These are phyloP conservation scores for Melieria crassipennis DNA, from an alignment of 2,888 invertebrate genomes.

Conservation along the genomic window DNA sequence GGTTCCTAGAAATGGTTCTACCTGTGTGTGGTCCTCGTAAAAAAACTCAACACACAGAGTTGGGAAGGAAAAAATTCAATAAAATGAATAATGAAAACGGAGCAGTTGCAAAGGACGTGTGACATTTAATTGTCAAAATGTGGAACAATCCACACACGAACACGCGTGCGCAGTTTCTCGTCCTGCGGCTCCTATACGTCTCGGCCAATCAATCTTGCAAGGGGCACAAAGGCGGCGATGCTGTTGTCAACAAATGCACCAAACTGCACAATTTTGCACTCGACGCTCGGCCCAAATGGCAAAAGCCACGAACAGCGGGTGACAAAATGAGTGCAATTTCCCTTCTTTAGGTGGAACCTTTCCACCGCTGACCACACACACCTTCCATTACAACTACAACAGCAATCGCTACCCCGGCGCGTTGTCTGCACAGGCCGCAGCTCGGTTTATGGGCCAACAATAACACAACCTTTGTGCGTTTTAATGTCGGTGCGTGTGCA, in stretches of 20 bases:
- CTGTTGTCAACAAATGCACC: slow-evolving; percentile 33
- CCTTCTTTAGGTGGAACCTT: no score
- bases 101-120: slow-evolving; percentile 13
- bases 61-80: not conserved
- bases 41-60: no score
- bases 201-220: slow-evolving; percentile 34
- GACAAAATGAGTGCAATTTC: no score
- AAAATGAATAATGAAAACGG: not conserved
- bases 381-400: not conserved
- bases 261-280: no score
- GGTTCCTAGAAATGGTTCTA: no score
- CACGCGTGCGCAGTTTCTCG: not conserved
- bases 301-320: no score
- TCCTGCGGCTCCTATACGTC: slow-evolving; percentile 36
- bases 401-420: not conserved
- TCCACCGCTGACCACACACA: slow-evolving; percentile 20
- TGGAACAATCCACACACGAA: slow-evolving; percentile 26
- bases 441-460: not conserved
- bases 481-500: slow-evolving; percentile 7
- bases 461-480: slow-evolving; percentile 1
- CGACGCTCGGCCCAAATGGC: not conserved
- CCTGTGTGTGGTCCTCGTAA: no score
- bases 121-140: slow-evolving; percentile 34
- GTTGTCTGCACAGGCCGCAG: not conserved
- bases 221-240: slow-evolving; percentile 25